These are phyloP conservation scores for Caenorhabditis panamensis DNA, from an alignment of 2,888 invertebrate genomes.

Conservation along the genomic window DNA sequence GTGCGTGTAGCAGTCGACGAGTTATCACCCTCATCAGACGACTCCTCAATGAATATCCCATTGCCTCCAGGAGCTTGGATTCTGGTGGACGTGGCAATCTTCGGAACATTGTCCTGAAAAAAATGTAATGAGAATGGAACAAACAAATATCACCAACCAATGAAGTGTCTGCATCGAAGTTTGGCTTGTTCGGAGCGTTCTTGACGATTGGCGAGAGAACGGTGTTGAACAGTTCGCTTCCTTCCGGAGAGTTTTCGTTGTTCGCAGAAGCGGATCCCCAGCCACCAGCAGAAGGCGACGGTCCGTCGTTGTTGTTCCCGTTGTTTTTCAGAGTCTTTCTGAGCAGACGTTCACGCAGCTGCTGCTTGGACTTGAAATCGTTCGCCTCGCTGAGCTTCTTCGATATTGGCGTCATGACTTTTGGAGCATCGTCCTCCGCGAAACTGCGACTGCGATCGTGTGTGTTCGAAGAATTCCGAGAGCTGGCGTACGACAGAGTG, in stretches of 20 bases:
- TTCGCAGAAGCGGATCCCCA: conserved; percentile 26
- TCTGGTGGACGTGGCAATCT: conserved; percentile 16
- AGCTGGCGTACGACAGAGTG: conserved; percentile 7
- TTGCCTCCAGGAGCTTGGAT: not conserved
- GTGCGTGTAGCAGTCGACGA: not conserved
- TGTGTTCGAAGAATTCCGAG: conserved; percentile 1
- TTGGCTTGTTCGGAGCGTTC: not conserved
- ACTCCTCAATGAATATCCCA: not conserved
- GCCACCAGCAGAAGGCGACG: conserved; percentile 13
- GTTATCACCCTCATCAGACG: not conserved
- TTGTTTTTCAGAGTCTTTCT: conserved; percentile 52
- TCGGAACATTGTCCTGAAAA: conserved; percentile 26
- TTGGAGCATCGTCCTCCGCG: conserved; percentile 1
- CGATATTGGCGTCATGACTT: conserved; percentile 62
- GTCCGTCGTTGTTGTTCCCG: not conserved
- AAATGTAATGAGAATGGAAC: not conserved
- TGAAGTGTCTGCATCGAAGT: conserved; percentile 5
- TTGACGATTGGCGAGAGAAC: conserved; percentile 47
- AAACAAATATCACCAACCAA: not conserved
- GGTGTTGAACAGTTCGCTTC: conserved; percentile 25
- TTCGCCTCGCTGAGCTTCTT: conserved; percentile 40
- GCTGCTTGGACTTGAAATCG: conserved; percentile 63
- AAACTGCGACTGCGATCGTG: conserved; percentile 65
- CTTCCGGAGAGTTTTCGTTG: not conserved
- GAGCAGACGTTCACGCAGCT: conserved; percentile 67